Percentiles rank a stretch among this genome's conserved stretches.
These are phyloP conservation scores for Ctenopoma multispine DNA, from an alignment of 2,797 vertebrate genomes.

Conservation along the genomic window DNA sequence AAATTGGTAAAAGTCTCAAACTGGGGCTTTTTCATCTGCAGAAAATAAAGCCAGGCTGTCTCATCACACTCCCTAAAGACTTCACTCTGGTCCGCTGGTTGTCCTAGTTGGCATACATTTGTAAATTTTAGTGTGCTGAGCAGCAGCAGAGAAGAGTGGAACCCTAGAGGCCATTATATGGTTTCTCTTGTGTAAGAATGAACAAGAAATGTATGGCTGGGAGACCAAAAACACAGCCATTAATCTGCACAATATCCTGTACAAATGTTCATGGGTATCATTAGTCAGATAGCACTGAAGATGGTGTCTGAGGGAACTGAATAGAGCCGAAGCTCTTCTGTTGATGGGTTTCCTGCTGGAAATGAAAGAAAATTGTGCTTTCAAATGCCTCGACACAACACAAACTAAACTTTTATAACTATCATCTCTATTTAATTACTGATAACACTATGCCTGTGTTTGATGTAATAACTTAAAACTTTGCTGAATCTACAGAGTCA, in stretches of 20 bases:
- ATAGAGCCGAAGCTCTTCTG: not conserved
- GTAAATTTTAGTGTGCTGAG: conserved; percentile 31
- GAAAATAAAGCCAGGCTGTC: conserved; percentile 42
- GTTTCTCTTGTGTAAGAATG: conserved; percentile 5
- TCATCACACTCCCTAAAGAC: conserved; percentile 43
- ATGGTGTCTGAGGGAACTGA: not conserved
- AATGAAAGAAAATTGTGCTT: not conserved
- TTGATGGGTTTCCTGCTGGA: not conserved
- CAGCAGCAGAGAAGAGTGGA: conserved; percentile 24
- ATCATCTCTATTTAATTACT: conserved; percentile 20
- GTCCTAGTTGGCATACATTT: conserved; percentile 47
- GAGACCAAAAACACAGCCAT: not conserved
- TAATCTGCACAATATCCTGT: not conserved
- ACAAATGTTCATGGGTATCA: not conserved
- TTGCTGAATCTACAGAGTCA: not conserved
- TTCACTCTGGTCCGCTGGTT: conserved; percentile 35
- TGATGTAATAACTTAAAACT: not conserved
- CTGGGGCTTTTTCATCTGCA: conserved; percentile 40
- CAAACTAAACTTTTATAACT: not conserved
- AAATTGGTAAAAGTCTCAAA: conserved; percentile 24
- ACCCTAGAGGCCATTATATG: conserved; percentile 1
- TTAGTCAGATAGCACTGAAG: not conserved
- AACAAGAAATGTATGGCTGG: conserved; percentile 6
- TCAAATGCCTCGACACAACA: not conserved
- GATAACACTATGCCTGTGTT: not conserved